Evolutionary conservation across 2,888 invertebrate species (phyloP), one percentile per base, ranked within the genome.

Genomic region (Eristalis tenax): DNA sequence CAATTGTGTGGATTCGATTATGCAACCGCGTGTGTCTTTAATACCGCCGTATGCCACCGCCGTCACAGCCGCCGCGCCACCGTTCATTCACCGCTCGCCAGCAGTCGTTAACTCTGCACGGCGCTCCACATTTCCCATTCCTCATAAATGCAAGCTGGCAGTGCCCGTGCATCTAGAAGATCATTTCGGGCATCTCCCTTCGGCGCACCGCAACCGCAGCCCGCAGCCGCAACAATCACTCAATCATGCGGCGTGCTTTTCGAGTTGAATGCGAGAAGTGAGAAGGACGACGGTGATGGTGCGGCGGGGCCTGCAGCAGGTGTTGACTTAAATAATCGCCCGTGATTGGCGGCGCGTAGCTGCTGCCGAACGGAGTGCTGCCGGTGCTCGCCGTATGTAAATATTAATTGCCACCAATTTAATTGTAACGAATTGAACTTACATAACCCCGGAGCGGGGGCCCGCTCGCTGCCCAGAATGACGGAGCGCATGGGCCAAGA

Each of bases 381-480:
- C 13, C 32, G 56, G 40, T 69, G 63, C 68, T 35, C 38, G 74
- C 40, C 22, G 1, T 64, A 81, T 82, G 78, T 86, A 71, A 83
- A 83, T 86, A 86, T 86, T 86, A 86, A 86, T 86, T 83, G 71
- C 70, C 32, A n/a, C n/a, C 69, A 57, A 28, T 61, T 86, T 86
- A 86, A 86, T 75, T 83, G 70, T 23, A 74, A 50, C 78, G 57
- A 86, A 79, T 83, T 83, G 78, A 75, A 71, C 61, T 86, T 86
- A 86, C 74, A 86, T 86, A 86, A 86, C 66, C 78, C 23, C 23
- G 18, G 73, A 23, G 50, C 18, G 57, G 57, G 73, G 43, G 35
- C n/a, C 43, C 18, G 38, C 10, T 65, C 18, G 38, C 10, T 65
- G 23, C 57, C 68, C 63, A 85, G 84, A 84, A 84, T 63, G 43